Evolutionary conservation across 1,140 invertebrate species (phyloP).

Genomic region (Zaprionus vittiger): DNA sequence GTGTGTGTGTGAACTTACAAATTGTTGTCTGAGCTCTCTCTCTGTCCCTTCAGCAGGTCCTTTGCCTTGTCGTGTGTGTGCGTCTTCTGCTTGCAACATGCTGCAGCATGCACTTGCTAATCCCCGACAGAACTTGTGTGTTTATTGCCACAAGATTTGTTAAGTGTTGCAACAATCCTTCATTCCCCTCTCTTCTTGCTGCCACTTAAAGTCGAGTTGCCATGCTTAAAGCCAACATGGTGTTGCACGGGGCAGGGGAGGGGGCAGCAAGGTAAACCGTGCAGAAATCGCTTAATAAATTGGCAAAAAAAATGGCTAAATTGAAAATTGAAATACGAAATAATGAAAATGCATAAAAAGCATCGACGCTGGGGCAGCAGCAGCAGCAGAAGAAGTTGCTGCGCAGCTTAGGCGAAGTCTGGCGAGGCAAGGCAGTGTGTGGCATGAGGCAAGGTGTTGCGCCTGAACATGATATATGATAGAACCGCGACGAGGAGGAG

Average conservation of each 20-base stretch:
- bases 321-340: slow-evolving; percentile 72
- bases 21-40: slow-evolving; percentile 46
- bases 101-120: slow-evolving; percentile 29
- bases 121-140: slow-evolving; percentile 19
- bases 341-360: slow-evolving; percentile 81
- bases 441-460: slow-evolving; percentile 49
- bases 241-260: background rate
- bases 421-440: background rate
- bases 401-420: slow-evolving; percentile 28
- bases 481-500: slow-evolving; percentile 48
- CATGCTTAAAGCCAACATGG: background rate
- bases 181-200: slow-evolving; percentile 22
- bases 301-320: slow-evolving; percentile 43
- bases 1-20: slow-evolving; percentile 43
- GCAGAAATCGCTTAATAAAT: slow-evolving; percentile 68
- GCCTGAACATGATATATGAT: slow-evolving; percentile 80
- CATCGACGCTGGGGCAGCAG: background rate
- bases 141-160: slow-evolving; percentile 60
- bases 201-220: background rate
- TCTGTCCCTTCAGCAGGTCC: slow-evolving; percentile 2
- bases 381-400: slow-evolving; percentile 5
- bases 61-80: slow-evolving; percentile 23
- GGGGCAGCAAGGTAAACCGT: background rate
- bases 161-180: slow-evolving; percentile 43
- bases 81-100: slow-evolving; percentile 38